Evolutionary conservation across 2,888 invertebrate species (phyloP), one percentile per base, ranked within the genome.

Genomic region (Luperina testacea): DNA sequence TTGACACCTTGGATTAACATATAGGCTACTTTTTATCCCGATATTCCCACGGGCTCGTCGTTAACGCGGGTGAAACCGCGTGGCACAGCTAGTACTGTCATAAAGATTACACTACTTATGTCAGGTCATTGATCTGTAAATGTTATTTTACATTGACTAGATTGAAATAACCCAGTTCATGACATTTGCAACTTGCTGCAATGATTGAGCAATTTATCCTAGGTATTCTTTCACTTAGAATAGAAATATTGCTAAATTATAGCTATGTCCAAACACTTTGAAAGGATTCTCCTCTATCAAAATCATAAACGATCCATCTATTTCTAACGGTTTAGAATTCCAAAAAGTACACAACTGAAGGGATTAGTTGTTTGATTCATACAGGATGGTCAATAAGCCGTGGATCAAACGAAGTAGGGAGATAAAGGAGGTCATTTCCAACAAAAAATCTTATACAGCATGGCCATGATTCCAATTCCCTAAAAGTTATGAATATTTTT

Each of bases 191-290:
- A 70, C 65, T 65, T 9, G 45, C 24, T 24, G 4, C 32, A 61
- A 71, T 85, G 75, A 85, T 81, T 81, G 67, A 64, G 67, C 57
- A 63, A 81, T 82, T 70, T 42, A 42, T 45, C 20, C 17, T 24
- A 59, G 13, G 59, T 45, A 32, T 42, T 80, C 32, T 80, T 80
- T 73, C 67, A 71, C 70, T 20, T 24, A 5, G 15, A 67, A 71
- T 20, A 27, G 27, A 61, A 77, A 71, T 27, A 38, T 85, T 85
- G 38, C 57, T 11, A 57, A 74, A 69, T 32, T 38, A 20, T 65
- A 17, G n/a, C 8, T 51, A 68, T 57, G 13, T 80, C 6, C 17
- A 27, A 51, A 27, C 17, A 17, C 11, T 24, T 78, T 78, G 27
- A 42, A 51, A 51, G 13, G 7, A 17, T 51, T 2, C 2, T 17